Evolutionary conservation across 2,113 vertebrate genomes (phyloP), one percentile per base, ranked within the genome.

Genomic region (Pygathrix nemaeus): DNA sequence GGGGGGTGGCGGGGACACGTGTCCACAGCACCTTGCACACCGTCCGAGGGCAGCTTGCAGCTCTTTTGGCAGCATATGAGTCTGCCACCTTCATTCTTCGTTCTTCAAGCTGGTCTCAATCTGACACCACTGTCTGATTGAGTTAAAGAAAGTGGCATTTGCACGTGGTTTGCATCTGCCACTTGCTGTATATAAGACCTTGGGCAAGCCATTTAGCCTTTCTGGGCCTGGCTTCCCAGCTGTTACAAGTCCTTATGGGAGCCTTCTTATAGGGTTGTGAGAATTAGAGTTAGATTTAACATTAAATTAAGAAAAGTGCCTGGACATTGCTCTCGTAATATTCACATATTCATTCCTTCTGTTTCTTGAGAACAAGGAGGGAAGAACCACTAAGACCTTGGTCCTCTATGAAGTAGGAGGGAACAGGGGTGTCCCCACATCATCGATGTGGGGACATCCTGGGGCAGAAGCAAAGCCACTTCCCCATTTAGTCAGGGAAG

Each of bases 311-410:
- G 27, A 9, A 12, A 61, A 43, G 43, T 7, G 20, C 35, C 72
- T 43, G 13, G 23, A 16, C 17, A 0, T 48, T 17, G 4, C 59
- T 18, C 1, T n/a, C 0, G 17, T 43, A 0, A 32, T 3, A 17
- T 4, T 50, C 21, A 12, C 38, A 1, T 8, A 8, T 59, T 6
- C 12, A n/a, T 38, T 32, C 16, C 17, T 59, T 75, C 40, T 75
- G n/a, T 35, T 43, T 84, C 84, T 90, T 76, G 8, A 75, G 68
- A 76, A 30, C 11, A 14, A 55, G 80, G 61, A 25, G 3, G 55
- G 64, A 35, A 35, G 59, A 43, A 18, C 40, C 68, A 2, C n/a
- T 6, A 4, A 38, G 32, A 32, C 86, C 27, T 66, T 13, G 12
- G 9, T 52, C 45, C 83, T 80, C 80, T 30, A 38, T 1, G 21